Evolutionary conservation across 1,140 invertebrate genomes (phyloP).

Genomic region (Brachionus manjavacas): DNA sequence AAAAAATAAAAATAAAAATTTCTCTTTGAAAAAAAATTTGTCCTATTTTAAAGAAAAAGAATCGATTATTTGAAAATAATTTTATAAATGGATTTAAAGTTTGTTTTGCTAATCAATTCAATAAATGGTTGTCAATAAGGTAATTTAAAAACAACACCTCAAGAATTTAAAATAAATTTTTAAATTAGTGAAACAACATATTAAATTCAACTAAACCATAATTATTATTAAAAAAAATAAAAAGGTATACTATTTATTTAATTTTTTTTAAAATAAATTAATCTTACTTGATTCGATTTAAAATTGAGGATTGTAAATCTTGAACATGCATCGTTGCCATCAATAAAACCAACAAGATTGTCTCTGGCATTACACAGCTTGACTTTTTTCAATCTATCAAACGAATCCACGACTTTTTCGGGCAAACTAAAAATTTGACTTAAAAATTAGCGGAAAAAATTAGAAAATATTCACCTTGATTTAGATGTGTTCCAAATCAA

Average conservation of each 20-base stretch:
- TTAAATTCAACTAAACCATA: too few relatives aligned
- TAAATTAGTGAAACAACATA: too few relatives aligned
- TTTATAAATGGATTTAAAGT: too few relatives aligned
- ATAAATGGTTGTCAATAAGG: too few relatives aligned
- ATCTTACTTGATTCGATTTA: slow-evolving; percentile 9
- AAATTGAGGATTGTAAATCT: slow-evolving; percentile 22
- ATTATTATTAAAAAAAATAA: too few relatives aligned
- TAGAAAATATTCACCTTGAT: neutral
- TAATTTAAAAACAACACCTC: too few relatives aligned
- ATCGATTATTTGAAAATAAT: too few relatives aligned
- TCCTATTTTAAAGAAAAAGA: too few relatives aligned
- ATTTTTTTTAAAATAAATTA: neutral
- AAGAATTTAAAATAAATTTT: too few relatives aligned
- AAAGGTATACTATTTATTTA: neutral
- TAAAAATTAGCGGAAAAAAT: neutral
- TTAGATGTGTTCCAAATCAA: neutral
- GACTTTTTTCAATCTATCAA: slow-evolving; percentile 1
- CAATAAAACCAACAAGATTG: neutral
- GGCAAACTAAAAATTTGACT: neutral
- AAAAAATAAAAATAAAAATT: too few relatives aligned
- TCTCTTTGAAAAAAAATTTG: too few relatives aligned
- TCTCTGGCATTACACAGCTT: neutral
- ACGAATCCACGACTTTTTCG: neutral
- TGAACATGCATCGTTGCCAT: slow-evolving; percentile 15
- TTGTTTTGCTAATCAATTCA: too few relatives aligned